phyloP scores from a whole-genome alignment of 2,888 invertebrate species.

The Osmoderma eremita region DNA sequence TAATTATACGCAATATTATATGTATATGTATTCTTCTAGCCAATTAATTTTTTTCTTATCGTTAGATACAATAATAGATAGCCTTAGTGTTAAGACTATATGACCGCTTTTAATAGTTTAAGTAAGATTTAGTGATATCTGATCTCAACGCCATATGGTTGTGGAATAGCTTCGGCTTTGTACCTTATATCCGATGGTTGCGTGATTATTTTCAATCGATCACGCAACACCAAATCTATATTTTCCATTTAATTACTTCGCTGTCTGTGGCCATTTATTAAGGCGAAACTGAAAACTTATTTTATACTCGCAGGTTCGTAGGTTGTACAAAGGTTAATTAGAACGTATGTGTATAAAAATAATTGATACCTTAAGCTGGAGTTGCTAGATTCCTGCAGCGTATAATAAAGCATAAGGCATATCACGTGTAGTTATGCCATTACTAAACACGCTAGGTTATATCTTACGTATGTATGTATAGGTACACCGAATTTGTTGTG shows the following conservation, averaged over 20 bases:
- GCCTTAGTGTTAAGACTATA: slow-evolving; percentile 24
- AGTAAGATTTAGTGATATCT: slow-evolving; percentile 37
- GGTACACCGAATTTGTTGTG: too few species aligned
- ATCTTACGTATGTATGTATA: too few species aligned
- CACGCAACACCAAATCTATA: slow-evolving; percentile 34
- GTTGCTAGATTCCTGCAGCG: slow-evolving; percentile 10
- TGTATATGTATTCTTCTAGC: slow-evolving; percentile 1
- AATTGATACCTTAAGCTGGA: slow-evolving; percentile 2
- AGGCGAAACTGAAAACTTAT: slow-evolving; percentile 33
- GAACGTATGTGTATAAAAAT: slow-evolving; percentile 4
- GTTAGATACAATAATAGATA: slow-evolving; percentile 32
- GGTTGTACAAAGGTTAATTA: slow-evolving; percentile 14
- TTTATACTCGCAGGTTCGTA: slow-evolving; percentile 21
- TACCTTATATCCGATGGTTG: slow-evolving; percentile 12
- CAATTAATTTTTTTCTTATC: slow-evolving; percentile 31
- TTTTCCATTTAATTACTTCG: slow-evolving; percentile 37
- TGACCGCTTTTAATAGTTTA: slow-evolving; percentile 32
- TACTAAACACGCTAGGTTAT: too few species aligned
- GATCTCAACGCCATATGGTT: slow-evolving; percentile 29
- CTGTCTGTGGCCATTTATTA: slow-evolving; percentile 35
- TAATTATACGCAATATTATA: slow-evolving; percentile 23
- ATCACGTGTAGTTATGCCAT: too few species aligned
- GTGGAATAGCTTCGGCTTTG: slow-evolving; percentile 11
- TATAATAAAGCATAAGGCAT: not conserved
- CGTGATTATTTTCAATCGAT: slow-evolving; percentile 35